Percentiles rank a stretch among this genome's conserved stretches.
These are phyloP conservation scores for Balanococcus diminutus DNA, from an alignment of 2,888 invertebrate species.

Conservation along the genomic window DNA sequence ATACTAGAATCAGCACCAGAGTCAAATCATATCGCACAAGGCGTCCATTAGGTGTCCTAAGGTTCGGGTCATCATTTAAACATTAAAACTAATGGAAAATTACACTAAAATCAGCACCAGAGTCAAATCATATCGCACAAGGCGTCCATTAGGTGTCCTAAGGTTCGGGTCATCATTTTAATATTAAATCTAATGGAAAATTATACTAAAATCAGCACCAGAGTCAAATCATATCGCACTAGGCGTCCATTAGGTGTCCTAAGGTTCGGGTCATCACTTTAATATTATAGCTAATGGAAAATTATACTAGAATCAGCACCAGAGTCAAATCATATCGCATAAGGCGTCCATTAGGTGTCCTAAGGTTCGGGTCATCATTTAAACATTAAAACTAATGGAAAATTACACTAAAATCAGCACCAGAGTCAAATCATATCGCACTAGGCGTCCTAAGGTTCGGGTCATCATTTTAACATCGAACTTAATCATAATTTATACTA, in stretches of 20 bases:
- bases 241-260: too few relatives aligned
- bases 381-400: neutral
- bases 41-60: slow-evolving; percentile 5
- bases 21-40: neutral
- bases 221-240: too few relatives aligned
- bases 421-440: slow-evolving; percentile 32
- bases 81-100: neutral
- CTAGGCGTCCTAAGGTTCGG: neutral
- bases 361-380: slow-evolving; percentile 34
- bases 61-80: neutral
- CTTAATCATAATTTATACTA: neutral
- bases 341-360: slow-evolving; percentile 38
- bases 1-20: neutral
- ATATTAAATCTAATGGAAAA: neutral
- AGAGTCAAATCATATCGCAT: slow-evolving; percentile 11
- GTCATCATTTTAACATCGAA: neutral
- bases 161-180: slow-evolving; percentile 18
- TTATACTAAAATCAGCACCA: neutral
- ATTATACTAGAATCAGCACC: too few relatives aligned
- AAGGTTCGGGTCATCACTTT: too few relatives aligned
- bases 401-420: slow-evolving; percentile 1
- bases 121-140: slow-evolving; percentile 38
- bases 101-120: neutral
- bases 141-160: slow-evolving; percentile 45
- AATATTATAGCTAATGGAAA: too few relatives aligned